Evolutionary conservation across 2,888 invertebrate genomes (phyloP), one percentile per base, ranked within the genome.

Genomic region (Carterocephalus palaemon): DNA sequence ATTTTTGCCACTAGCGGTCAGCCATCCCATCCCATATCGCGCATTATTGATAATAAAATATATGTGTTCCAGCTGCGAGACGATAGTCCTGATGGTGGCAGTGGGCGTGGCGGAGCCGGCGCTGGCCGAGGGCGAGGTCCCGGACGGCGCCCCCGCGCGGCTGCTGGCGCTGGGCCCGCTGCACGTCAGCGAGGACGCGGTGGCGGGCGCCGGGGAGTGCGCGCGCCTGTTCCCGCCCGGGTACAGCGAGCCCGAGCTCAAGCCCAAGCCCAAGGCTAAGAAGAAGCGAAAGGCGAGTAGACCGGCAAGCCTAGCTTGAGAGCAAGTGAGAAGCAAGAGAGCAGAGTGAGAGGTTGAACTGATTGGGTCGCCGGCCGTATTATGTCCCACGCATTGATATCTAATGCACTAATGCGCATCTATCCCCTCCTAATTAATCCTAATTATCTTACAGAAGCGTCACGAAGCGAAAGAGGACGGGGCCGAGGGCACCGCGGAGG

Each of bases 221-320:
- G 74, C 81, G 2, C 67, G 87, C 45, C 92, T 93, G 85, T 94
- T 95, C 73, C 93, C 93, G 0, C 82, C 88, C 1, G 91, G 88
- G 1, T 91, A 90, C 66, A 89, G 88, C 52, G 88, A 77, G 29
- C 86, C 85, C 0, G 88, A 89, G 34, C 81, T 75, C 45, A 75
- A 76, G 40, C 71, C 76, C 20, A 78, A 82, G 49, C 61, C 72
- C 3, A 84, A 87, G 53, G 69, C 75, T 20, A 88, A 85, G 70
- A 90, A 86, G 65, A 90, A 88, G 63, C 89, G 88, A 63, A 90
- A 84, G 75, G 88, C 82, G 53, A 1, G 46, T 33, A 5, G 3
- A 1, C 23, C n/a, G n/a, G n/a, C n/a, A n/a, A n/a, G n/a, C n/a
- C n/a, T n/a, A n/a, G n/a, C n/a, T n/a, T n/a, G n/a, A n/a, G n/a